Evolutionary conservation across 2,797 vertebrate genomes (phyloP).

Genomic region (Cichlasoma orientale): DNA sequence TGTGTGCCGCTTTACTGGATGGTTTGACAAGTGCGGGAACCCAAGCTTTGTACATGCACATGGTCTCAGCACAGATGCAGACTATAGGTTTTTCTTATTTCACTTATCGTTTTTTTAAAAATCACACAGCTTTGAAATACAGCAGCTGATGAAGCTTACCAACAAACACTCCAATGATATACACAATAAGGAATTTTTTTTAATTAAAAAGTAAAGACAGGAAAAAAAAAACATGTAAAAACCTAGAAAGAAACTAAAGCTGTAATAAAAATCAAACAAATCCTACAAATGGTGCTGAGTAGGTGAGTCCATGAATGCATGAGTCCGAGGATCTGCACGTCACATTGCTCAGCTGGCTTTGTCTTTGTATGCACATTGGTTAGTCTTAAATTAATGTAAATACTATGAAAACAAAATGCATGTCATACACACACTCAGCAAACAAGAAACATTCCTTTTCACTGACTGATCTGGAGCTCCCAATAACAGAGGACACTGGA

Average conservation of each 20-base stretch:
- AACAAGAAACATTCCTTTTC: constrained; percentile 81
- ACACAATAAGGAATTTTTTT: constrained; percentile 82
- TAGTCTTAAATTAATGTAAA: constrained; percentile 96
- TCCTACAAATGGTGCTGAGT: constrained; percentile 69
- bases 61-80: constrained; percentile 88
- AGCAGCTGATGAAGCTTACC: constrained; percentile 90
- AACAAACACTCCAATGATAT: constrained; percentile 82
- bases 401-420: constrained; percentile 87
- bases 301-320: constrained; percentile 58
- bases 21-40: constrained; percentile 82
- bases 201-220: constrained; percentile 86
- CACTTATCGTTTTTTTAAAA: constrained; percentile 49
- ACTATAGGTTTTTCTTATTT: constrained; percentile 84
- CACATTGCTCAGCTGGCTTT: constrained; percentile 69
- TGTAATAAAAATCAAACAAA: constrained; percentile 92
- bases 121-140: constrained; percentile 87
- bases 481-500: constrained; percentile 58
- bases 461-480: constrained; percentile 79
- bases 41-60: constrained; percentile 90
- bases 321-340: constrained; percentile 47
- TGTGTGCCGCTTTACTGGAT: constrained; percentile 68
- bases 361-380: constrained; percentile 77
- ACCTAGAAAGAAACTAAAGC: constrained; percentile 87
- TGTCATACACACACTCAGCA: constrained; percentile 89
- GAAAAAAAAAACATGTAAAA: constrained; percentile 70